Evolutionary conservation across 2,113 vertebrate species (phyloP).

Genomic region (Nothoprocta perdicaria): DNA sequence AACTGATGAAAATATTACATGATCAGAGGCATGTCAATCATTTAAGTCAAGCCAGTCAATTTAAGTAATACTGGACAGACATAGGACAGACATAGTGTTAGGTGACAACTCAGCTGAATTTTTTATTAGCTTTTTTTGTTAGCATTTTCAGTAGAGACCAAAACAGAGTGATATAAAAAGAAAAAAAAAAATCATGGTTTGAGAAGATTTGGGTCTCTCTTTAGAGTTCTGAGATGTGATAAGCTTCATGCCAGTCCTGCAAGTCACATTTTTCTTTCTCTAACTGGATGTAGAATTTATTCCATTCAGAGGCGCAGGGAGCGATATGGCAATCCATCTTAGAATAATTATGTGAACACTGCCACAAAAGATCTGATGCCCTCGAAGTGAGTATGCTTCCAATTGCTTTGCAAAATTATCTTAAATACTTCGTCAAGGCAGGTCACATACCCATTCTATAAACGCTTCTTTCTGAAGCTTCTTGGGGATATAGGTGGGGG

Average conservation of each 20-base stretch:
- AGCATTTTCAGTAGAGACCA: background rate
- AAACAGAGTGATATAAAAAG: conserved; percentile 6
- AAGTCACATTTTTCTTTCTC: background rate
- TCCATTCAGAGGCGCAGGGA: conserved; percentile 19
- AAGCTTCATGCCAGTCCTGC: background rate
- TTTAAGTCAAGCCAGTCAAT: background rate
- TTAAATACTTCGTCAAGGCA: conserved; percentile 16
- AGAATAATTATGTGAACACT: conserved; percentile 11
- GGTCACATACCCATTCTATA: conserved; percentile 11
- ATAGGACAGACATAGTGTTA: background rate
- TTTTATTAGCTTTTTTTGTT: background rate
- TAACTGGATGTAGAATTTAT: conserved; percentile 29
- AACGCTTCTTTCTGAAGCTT: conserved; percentile 43
- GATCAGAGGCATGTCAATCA: background rate
- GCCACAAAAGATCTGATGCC: conserved; percentile 21
- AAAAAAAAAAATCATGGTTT: conserved; percentile 7
- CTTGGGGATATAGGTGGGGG: background rate
- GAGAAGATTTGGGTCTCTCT: conserved; percentile 34
- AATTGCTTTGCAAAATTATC: conserved; percentile 37
- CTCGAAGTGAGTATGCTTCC: conserved; percentile 19
- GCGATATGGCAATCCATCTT: conserved; percentile 13
- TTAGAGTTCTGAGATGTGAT: background rate
- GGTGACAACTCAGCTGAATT: background rate
- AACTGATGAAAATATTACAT: background rate
- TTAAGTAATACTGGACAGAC: background rate